These are phyloP conservation scores for Myripristis murdjan DNA, from an alignment of 2,797 vertebrate genomes.

Conservation along the genomic window DNA sequence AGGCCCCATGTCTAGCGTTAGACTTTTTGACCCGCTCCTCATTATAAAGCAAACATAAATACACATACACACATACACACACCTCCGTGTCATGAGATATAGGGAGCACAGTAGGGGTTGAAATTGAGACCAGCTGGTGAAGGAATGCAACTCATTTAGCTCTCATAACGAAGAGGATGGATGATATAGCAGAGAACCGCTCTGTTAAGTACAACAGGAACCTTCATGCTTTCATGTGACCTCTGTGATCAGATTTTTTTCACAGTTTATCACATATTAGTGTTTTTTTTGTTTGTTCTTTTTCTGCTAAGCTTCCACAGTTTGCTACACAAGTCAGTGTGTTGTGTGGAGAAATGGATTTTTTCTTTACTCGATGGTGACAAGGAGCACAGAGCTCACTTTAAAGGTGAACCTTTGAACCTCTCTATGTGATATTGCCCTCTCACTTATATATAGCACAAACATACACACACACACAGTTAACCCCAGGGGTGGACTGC, in stretches of 20 bases:
- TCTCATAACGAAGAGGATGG: slow-evolving; percentile 38
- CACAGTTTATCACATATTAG: slow-evolving; percentile 4
- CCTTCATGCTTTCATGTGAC: slow-evolving; percentile 9
- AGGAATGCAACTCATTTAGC: slow-evolving; percentile 69
- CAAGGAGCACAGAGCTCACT: slow-evolving; percentile 35
- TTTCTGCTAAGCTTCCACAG: slow-evolving; percentile 5
- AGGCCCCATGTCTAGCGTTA: slow-evolving; percentile 5
- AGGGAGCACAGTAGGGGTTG: slow-evolving; percentile 53
- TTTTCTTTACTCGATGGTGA: background rate
- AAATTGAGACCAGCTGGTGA: slow-evolving; percentile 82
- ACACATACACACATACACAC: slow-evolving; percentile 33
- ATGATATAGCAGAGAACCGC: slow-evolving; percentile 9
- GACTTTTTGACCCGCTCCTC: slow-evolving; percentile 25
- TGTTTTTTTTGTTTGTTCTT: no score
- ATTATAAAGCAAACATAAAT: slow-evolving; percentile 35
- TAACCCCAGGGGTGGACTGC: slow-evolving; percentile 21
- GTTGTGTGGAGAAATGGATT: slow-evolving; percentile 6
- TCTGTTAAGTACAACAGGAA: background rate
- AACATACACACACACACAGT: slow-evolving; percentile 16
- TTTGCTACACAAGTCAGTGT: slow-evolving; percentile 19
- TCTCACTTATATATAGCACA: slow-evolving; percentile 9
- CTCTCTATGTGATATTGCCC: slow-evolving; percentile 12
- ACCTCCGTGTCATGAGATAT: slow-evolving; percentile 44
- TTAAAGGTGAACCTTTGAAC: slow-evolving; percentile 59
- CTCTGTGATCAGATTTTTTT: slow-evolving; percentile 10